Evolutionary conservation across 2,797 vertebrate species (phyloP).

Genomic region (Tolypeutes matacus): DNA sequence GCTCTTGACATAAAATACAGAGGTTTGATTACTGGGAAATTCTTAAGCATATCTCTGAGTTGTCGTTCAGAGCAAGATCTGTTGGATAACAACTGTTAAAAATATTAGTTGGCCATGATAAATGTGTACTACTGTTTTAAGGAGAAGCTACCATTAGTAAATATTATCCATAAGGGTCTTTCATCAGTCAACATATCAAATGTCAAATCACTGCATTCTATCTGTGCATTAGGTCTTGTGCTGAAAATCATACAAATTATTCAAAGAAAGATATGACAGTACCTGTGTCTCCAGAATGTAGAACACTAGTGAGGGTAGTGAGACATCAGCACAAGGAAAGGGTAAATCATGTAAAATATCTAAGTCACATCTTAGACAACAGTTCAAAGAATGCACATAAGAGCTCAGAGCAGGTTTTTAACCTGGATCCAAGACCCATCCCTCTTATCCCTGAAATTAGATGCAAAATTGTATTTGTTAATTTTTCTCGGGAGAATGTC

Average conservation of each 20-base stretch:
- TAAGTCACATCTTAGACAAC: background rate
- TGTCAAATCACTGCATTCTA: background rate
- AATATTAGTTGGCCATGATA: background rate
- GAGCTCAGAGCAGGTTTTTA: background rate
- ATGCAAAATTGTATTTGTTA: conserved; percentile 2
- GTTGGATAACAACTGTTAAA: background rate
- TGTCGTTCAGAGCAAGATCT: background rate
- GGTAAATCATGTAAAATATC: background rate
- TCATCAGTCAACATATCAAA: background rate
- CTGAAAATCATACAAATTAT: background rate
- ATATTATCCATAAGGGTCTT: background rate
- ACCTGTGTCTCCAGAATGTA: background rate
- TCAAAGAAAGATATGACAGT: background rate
- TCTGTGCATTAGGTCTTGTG: background rate
- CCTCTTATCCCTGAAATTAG: background rate
- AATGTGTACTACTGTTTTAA: background rate
- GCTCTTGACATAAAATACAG: background rate
- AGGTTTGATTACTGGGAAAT: background rate
- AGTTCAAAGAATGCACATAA: background rate
- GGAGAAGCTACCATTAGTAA: background rate
- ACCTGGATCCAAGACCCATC: background rate
- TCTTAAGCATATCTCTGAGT: background rate
- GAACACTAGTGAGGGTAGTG: background rate
- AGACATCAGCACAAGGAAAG: background rate
- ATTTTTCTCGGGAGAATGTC: background rate